phyloP scores from a whole-genome alignment of 2,113 vertebrate species.

The Perca flavescens region DNA sequence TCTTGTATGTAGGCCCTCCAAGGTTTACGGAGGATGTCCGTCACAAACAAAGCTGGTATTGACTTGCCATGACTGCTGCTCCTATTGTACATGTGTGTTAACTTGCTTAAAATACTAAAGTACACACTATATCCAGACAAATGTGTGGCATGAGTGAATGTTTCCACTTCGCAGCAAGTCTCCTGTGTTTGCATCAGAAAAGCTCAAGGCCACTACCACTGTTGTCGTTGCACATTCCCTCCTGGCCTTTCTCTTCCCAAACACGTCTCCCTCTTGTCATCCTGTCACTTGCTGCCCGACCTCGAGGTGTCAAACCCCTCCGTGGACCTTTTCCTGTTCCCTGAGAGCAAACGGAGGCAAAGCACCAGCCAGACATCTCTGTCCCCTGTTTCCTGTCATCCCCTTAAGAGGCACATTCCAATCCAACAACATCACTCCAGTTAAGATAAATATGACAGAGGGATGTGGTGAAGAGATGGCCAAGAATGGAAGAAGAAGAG shows the following conservation, averaged over 20 bases:
- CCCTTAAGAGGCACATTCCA: conserved; percentile 23
- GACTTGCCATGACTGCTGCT: neutral
- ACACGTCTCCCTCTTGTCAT: conserved; percentile 24
- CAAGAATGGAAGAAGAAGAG: conserved; percentile 28
- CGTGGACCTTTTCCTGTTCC: conserved; percentile 9
- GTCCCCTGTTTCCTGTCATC: conserved; percentile 55
- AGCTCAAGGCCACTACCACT: conserved; percentile 12
- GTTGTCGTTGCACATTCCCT: conserved; percentile 20
- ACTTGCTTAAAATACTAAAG: conserved; percentile 44
- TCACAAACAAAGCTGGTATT: conserved; percentile 15
- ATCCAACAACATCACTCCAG: conserved; percentile 1
- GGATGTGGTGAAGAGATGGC: conserved; percentile 20
- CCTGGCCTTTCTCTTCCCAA: conserved; percentile 11
- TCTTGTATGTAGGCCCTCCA: neutral
- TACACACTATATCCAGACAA: conserved; percentile 25
- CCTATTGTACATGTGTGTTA: neutral
- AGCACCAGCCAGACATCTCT: conserved; percentile 17
- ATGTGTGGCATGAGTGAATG: conserved; percentile 39
- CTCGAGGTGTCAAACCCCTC: conserved; percentile 2
- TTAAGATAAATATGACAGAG: conserved; percentile 40
- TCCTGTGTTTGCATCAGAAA: conserved; percentile 32
- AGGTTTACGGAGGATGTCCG: neutral
- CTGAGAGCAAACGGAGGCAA: conserved; percentile 35
- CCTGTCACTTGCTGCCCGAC: conserved; percentile 27
- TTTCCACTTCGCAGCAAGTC: conserved; percentile 12